Base-by-base conservation (phyloP, 2,888 invertebrate species). In the Siphlonurus alternatus region DNA sequence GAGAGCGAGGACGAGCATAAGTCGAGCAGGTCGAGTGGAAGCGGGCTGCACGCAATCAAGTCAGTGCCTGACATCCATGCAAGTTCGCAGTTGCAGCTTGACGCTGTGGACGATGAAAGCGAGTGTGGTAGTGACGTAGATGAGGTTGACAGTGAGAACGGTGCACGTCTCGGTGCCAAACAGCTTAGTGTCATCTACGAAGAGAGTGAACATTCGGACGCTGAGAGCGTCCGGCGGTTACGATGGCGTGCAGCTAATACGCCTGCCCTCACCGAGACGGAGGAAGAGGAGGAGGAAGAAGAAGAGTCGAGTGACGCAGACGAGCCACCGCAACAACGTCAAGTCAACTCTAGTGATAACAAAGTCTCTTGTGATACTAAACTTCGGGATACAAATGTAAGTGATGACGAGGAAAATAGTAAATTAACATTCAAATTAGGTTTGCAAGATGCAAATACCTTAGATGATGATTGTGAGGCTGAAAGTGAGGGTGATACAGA, bases 151-250 rank as follows among this genome's bases (percentile, higher is more conserved):
- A 56, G 56, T n/a, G 38, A 38, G 15, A n/a, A 20, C n/a, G 22
- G 5, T 56, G n/a, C 15, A 74, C 15, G 73, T 71, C 53, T 61
- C 18, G 23, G 76, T 56, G 77, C 79, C 2, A 79, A 80, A 71
- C 77, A 80, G 63, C 71, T 83, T 3, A 83, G 83, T 70, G 77
- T 83, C 0, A 84, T 84, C 63, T 81, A 78, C 69, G 84, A 84
- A 71, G 83, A 83, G 69, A 80, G 79, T 64, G 83, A 83, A 68
- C 73, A 72, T 67, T 76, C 73, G 23, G 74, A 75, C 61, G 70
- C 68, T 15, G 74, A 74, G 24, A 73, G 74, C 67, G 67, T 70
- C 59, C 68, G 66, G 2, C 68, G 69, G 38, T 68, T 66, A 60
- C 19, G 56, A 10, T 56, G 56, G 56, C n/a, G 61, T n/a, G n/a